phyloP scores from a whole-genome alignment of 35 echinoderm and acorn worm genomes.

The Apostichopus japonicus region DNA sequence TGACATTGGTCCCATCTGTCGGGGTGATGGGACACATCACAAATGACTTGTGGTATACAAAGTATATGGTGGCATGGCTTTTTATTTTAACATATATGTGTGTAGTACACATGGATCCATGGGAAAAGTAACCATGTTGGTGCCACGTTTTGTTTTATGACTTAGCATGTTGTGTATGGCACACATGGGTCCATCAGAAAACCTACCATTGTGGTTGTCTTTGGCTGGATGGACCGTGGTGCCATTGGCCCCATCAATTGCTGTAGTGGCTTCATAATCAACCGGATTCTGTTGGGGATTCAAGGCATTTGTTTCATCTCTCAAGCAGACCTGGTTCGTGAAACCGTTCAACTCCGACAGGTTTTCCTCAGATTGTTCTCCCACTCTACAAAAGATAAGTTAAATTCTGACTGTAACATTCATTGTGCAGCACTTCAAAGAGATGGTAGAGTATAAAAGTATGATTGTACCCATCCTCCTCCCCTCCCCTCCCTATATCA shows the following conservation, averaged over 20 bases:
- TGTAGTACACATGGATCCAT: too few relatives aligned
- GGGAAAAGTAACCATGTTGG: too few relatives aligned
- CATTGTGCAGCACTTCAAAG: neutral
- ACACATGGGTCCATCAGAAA: neutral
- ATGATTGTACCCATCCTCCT: too few relatives aligned
- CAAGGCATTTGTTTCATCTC: neutral
- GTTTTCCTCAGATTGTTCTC: constrained; percentile 8
- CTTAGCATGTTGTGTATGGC: too few relatives aligned
- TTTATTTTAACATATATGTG: too few relatives aligned
- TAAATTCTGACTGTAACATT: too few relatives aligned
- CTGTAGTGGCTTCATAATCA: neutral
- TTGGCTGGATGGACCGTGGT: neutral
- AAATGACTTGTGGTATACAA: too few relatives aligned
- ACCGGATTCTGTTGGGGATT: neutral
- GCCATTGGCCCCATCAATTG: neutral
- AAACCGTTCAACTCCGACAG: neutral
- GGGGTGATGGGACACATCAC: too few relatives aligned
- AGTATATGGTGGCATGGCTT: too few relatives aligned
- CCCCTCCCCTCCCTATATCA: too few relatives aligned
- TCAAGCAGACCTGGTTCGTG: neutral
- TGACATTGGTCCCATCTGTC: too few relatives aligned
- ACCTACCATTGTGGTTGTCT: neutral
- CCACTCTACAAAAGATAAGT: neutral
- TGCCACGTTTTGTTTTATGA: too few relatives aligned
- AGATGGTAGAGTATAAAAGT: neutral